Percentiles rank a stretch among this genome's conserved stretches.
These are phyloP conservation scores for Antechinus flavipes DNA, from an alignment of 2,113 vertebrate species.

Conservation along the genomic window DNA sequence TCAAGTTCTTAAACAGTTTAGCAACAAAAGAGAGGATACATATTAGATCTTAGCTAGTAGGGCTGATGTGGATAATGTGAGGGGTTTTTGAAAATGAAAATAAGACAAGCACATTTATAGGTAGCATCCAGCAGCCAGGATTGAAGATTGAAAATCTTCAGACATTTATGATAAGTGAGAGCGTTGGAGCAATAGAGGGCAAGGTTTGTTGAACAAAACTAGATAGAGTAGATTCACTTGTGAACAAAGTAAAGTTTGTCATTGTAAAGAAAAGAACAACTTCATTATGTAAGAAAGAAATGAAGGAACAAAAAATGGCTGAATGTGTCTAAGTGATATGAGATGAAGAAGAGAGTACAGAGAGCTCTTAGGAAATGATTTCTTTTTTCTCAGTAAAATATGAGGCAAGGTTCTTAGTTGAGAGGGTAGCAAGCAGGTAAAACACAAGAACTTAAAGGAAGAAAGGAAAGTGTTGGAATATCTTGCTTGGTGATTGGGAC, in stretches of 20 bases:
- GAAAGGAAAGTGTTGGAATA: background rate
- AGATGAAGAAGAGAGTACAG: background rate
- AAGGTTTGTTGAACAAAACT: background rate
- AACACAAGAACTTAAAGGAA: background rate
- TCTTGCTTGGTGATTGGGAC: background rate
- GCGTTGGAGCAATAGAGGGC: background rate
- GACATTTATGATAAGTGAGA: background rate
- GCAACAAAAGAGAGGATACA: background rate
- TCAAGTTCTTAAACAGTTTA: background rate
- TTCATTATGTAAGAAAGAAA: background rate
- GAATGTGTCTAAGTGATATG: background rate
- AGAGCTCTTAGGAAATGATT: background rate
- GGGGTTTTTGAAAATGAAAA: background rate
- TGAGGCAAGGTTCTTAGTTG: background rate
- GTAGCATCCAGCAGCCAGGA: background rate
- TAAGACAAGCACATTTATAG: background rate
- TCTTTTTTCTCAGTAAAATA: background rate
- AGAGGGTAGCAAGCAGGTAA: background rate
- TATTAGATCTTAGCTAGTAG: background rate
- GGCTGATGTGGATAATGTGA: background rate
- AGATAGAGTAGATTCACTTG: background rate
- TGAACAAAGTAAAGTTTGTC: background rate
- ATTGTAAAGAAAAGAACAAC: background rate
- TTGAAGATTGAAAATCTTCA: no score
- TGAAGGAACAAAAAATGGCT: background rate